Percentiles rank a stretch among this genome's conserved stretches.
phyloP scores from a whole-genome alignment of 2,797 vertebrate species.

The Trachops cirrhosus region DNA sequence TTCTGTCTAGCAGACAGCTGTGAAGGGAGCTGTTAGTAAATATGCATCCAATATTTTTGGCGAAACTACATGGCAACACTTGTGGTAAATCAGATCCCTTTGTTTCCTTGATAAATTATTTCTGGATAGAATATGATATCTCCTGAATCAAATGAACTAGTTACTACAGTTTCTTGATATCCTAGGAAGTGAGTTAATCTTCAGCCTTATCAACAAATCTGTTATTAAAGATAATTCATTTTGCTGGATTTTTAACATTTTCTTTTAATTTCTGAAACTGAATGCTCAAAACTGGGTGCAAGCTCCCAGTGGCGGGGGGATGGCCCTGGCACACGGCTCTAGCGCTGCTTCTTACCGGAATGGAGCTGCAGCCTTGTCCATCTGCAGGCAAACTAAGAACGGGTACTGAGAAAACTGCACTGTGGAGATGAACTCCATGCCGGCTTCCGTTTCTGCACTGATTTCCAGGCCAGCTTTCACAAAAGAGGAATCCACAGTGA shows the following conservation, averaged over 20 bases:
- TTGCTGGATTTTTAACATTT: neutral
- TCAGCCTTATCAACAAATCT: neutral
- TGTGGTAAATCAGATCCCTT: neutral
- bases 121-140: neutral
- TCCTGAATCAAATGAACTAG: neutral
- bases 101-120: conserved; percentile 8
- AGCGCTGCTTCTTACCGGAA: conserved; percentile 86
- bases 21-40: neutral
- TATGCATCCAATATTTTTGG: neutral
- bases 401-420: conserved; percentile 98
- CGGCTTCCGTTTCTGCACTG: conserved; percentile 89
- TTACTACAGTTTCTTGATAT: neutral
- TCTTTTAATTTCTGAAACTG: neutral
- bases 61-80: neutral
- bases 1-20: neutral
- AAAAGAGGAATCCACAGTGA: conserved; percentile 93
- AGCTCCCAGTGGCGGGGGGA: neutral
- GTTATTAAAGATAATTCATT: neutral
- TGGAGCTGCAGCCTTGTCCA: conserved; percentile 92
- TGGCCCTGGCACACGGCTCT: neutral
- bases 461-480: conserved; percentile 90
- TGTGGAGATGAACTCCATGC: conserved; percentile 94
- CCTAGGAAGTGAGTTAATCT: neutral
- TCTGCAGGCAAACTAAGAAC: conserved; percentile 97
- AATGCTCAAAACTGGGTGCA: neutral